Evolutionary conservation across 2,113 vertebrate genomes (phyloP).

Genomic region (Bolborhynchus lineola): DNA sequence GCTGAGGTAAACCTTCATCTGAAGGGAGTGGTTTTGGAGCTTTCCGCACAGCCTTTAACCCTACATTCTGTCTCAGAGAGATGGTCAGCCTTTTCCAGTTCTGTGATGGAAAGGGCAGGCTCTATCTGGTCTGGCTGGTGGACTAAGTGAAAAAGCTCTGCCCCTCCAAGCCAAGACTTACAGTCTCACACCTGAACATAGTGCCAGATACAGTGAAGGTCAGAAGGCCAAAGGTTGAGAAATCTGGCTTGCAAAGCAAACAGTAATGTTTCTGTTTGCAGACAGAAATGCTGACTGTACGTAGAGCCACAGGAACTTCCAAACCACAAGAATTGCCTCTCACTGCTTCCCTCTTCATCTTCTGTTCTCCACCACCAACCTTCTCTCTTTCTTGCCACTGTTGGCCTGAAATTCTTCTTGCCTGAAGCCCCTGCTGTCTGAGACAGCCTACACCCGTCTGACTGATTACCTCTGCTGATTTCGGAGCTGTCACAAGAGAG

Average conservation of each 20-base stretch:
- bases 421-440: constrained; percentile 60
- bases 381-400: constrained; percentile 31
- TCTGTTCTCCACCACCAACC: constrained; percentile 44
- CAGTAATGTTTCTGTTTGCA: constrained; percentile 64
- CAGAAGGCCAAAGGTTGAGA: constrained; percentile 68
- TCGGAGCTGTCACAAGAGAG: background rate
- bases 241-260: constrained; percentile 60
- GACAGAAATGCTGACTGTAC: constrained; percentile 67
- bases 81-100: background rate
- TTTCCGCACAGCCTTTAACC: background rate
- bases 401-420: constrained; percentile 63
- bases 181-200: constrained; percentile 24
- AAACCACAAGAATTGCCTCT: constrained; percentile 69
- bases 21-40: background rate
- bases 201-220: constrained; percentile 39
- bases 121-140: background rate
- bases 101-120: background rate
- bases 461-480: constrained; percentile 21
- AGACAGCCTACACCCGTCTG: constrained; percentile 53
- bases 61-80: background rate
- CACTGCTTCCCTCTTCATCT: constrained; percentile 63
- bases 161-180: background rate
- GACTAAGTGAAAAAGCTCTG: background rate
- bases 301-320: constrained; percentile 67
- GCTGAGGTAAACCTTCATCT: background rate